Evolutionary conservation across 2,797 vertebrate species (phyloP), one percentile per base, ranked within the genome.

Genomic region (Helarctos malayanus): DNA sequence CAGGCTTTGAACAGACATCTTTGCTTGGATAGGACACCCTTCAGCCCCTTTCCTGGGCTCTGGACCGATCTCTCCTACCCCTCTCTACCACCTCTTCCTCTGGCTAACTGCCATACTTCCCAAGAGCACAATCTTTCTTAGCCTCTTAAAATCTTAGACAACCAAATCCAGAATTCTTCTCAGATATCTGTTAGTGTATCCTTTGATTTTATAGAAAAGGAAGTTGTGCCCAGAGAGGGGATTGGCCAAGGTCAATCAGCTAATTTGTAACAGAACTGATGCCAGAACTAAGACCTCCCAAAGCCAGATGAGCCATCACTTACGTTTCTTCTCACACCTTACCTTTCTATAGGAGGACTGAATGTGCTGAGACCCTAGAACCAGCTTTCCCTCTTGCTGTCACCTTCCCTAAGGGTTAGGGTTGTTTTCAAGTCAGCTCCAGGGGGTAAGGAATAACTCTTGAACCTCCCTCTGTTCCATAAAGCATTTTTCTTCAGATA

Each of bases 201-300:
- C 18, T 95, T 96, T 92, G 57, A 63, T 81, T 78, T 94, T 92
- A 45, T 29, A 41, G 78, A 81, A 65, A 78, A 68, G 35, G 13
- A 84, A 45, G 10, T 49, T 63, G 35, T 32, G n/a, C 21, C 32
- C 16, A 78, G 21, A 49, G 35, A n/a, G 38, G 47, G n/a, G 10
- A 27, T 79, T 79, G 35, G 12, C 32, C 29, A 83, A 84, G 14
- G 29, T 23, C 38, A 11, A 35, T 56, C 25, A 91, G 69, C 80
- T 78, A 52, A 56, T 25, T 59, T 27, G 4, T 80, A 76, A 80
- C n/a, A 76, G 75, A 75, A 52, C 3, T 38, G 29, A 23, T 2
- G 23, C 57, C 41, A 49, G 86, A 82, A 59, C 23, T 71, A 54
- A 81, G 27, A 56, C 52, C 3, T 76, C n/a, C 80, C 14, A 7